Conservation (phyloP, 2,797 vertebrate genomes). For the Chromobotia macracanthus region DNA sequence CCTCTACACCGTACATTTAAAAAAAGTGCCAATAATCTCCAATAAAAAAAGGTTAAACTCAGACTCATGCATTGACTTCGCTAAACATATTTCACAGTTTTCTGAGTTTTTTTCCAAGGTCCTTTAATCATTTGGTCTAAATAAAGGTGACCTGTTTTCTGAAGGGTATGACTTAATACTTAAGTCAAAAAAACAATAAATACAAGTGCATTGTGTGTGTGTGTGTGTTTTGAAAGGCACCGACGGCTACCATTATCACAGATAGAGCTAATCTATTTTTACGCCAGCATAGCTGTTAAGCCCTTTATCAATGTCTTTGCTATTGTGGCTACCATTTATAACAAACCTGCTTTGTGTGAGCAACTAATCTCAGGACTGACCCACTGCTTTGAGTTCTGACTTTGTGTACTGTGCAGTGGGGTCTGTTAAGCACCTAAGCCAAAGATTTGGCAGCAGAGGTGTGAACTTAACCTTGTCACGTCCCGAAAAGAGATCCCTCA, state of each 20-base stretch:
- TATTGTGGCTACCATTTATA: constrained; percentile 48
- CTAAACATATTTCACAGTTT: constrained; percentile 1
- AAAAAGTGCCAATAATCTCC: not conserved
- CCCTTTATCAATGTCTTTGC: constrained; percentile 59
- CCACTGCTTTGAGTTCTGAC: constrained; percentile 25
- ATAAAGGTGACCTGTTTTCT: constrained; percentile 44
- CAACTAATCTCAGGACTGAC: constrained; percentile 45
- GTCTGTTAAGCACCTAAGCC: constrained; percentile 30
- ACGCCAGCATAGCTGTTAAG: constrained; percentile 46
- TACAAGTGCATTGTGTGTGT: too few species aligned
- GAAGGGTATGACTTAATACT: constrained; percentile 45
- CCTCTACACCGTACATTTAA: not conserved
- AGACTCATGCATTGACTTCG: not conserved
- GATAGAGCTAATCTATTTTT: constrained; percentile 61
- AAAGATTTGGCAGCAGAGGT: constrained; percentile 35
- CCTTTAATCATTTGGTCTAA: constrained; percentile 38
- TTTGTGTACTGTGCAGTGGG: not conserved
- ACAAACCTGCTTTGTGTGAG: constrained; percentile 52
- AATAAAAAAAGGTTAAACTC: not conserved
- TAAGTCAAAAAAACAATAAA: constrained; percentile 27
- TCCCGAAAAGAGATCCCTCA: constrained; percentile 21
- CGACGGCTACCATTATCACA: constrained; percentile 54
- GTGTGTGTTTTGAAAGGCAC: constrained; percentile 32
- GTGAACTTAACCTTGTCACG: constrained; percentile 40
- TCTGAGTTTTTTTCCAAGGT: constrained; percentile 5